Conservation (phyloP, 37 sponge, comb jelly and placozoan species). For the Petrosia ficiformis region DNA sequence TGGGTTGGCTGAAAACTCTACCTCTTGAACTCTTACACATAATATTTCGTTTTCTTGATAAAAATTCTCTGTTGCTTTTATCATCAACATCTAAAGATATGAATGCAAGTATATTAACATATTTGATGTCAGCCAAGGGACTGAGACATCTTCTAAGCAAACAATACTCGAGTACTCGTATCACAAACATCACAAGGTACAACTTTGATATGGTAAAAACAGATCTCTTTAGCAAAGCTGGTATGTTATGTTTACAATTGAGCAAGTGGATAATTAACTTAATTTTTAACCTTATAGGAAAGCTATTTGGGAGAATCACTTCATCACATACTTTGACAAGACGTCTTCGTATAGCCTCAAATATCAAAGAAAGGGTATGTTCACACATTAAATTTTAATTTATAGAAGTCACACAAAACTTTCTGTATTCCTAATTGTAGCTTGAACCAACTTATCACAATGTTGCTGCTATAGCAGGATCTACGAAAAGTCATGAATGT, state of each 20-base stretch:
- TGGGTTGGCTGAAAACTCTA: too few relatives aligned
- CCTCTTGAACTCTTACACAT: constrained; percentile 36
- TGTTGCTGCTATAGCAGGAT: constrained; percentile 2
- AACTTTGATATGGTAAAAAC: neutral
- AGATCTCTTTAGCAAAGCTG: neutral
- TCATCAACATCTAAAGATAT: constrained; percentile 17
- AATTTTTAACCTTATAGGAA: constrained; percentile 2
- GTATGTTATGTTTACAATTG: neutral
- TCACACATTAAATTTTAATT: too few relatives aligned
- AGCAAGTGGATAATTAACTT: neutral
- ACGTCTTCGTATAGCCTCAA: constrained; percentile 29
- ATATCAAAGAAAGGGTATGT: constrained; percentile 31
- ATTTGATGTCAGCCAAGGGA: constrained; percentile 11
- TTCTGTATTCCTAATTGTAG: too few relatives aligned
- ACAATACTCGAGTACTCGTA: too few relatives aligned
- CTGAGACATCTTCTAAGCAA: constrained; percentile 14
- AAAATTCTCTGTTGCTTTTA: constrained; percentile 3
- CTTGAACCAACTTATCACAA: constrained; percentile 16
- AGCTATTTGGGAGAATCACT: constrained; percentile 32
- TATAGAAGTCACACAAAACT: too few relatives aligned
- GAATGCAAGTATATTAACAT: constrained; percentile 5
- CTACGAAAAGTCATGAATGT: constrained; percentile 18
- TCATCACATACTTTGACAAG: constrained; percentile 6
- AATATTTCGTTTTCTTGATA: constrained; percentile 23
- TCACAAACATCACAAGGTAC: neutral